These are phyloP conservation scores for Xestia rhomboidea DNA, from an alignment of 2,888 invertebrate genomes.

Conservation along the genomic window DNA sequence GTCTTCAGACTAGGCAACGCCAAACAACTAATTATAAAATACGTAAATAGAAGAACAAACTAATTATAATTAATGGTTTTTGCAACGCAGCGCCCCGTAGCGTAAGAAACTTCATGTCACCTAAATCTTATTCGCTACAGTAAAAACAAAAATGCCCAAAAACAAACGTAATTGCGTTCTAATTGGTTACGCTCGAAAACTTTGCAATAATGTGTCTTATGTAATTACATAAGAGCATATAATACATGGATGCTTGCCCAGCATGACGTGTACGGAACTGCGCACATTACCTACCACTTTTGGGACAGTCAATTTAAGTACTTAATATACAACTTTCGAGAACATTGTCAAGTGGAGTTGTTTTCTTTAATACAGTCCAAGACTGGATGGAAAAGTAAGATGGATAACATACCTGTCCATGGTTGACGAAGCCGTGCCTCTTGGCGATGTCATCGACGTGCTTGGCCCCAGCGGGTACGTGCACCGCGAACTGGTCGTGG, in stretches of 20 bases:
- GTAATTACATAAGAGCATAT: conserved; percentile 37
- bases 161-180: conserved; percentile 53
- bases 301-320: background rate
- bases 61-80: conserved; percentile 58
- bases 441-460: conserved; percentile 94
- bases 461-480: conserved; percentile 93
- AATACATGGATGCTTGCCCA: conserved; percentile 9
- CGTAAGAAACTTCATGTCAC: conserved; percentile 45
- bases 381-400: background rate
- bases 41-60: conserved; percentile 47
- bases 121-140: conserved; percentile 50
- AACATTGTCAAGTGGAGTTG: background rate
- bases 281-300: conserved; percentile 27
- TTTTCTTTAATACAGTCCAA: background rate
- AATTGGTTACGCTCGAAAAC: conserved; percentile 60
- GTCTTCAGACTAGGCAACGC: conserved; percentile 3
- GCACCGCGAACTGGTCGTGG: conserved; percentile 96
- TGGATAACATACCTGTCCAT: conserved; percentile 95
- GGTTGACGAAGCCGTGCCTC: conserved; percentile 96
- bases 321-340: conserved; percentile 7
- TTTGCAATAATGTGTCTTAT: conserved; percentile 38
- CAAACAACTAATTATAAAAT: conserved; percentile 38
- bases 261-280: conserved; percentile 26
- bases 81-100: conserved; percentile 29
- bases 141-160: conserved; percentile 38